phyloP scores from a whole-genome alignment of 1,140 invertebrate species.

The Anoplolepis gracilipes region DNA sequence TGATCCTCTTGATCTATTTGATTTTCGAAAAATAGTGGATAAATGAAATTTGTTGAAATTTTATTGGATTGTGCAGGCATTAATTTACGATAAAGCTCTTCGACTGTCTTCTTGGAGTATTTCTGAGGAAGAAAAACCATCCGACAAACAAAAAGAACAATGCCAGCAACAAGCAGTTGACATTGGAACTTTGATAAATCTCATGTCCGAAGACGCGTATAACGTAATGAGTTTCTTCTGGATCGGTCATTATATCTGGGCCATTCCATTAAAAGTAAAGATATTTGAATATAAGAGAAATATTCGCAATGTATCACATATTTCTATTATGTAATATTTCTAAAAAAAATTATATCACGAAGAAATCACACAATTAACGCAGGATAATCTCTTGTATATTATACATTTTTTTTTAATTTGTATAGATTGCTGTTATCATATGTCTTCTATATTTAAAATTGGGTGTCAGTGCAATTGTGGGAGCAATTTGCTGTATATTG shows the following conservation, averaged over 20 bases:
- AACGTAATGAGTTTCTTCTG: constrained; percentile 94
- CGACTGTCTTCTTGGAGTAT: constrained; percentile 77
- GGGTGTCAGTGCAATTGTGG: constrained; percentile 92
- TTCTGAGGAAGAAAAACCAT: constrained; percentile 73
- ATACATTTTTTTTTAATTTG: constrained; percentile 5
- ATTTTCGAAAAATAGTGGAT: not conserved
- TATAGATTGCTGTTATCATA: constrained; percentile 90
- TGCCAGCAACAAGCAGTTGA: constrained; percentile 84
- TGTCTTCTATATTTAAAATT: constrained; percentile 91
- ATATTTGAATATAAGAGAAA: constrained; percentile 17
- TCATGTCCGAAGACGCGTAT: constrained; percentile 93
- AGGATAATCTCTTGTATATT: not conserved
- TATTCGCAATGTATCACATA: not conserved
- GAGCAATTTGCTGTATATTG: constrained; percentile 89
- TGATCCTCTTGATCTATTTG: not conserved
- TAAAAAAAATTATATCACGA: not conserved
- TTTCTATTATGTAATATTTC: not conserved
- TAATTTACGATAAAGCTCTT: constrained; percentile 88
- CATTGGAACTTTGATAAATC: constrained; percentile 91
- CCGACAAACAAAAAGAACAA: constrained; percentile 83
- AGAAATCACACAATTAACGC: not conserved
- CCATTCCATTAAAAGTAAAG: constrained; percentile 93
- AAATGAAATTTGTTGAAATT: not conserved
- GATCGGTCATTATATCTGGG: constrained; percentile 95
- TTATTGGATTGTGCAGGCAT: constrained; percentile 84